phyloP scores from a whole-genome alignment of 2,113 vertebrate genomes.

The Corvus moneduloides region DNA sequence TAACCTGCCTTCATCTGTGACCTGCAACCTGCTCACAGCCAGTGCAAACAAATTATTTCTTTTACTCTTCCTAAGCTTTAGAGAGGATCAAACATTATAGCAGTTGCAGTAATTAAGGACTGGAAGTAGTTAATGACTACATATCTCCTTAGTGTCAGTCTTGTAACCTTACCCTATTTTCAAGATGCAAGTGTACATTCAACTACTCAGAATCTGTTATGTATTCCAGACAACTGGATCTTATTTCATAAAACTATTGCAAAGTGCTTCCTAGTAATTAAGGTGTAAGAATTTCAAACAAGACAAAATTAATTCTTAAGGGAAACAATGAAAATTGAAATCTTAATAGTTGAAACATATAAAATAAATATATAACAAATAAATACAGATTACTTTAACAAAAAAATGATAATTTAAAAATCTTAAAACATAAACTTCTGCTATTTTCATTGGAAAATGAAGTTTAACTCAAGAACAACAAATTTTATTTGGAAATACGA shows the following conservation, averaged over 20 bases:
- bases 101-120: not conserved
- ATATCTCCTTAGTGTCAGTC: not conserved
- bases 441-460: not conserved
- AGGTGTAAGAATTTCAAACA: not conserved
- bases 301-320: not conserved
- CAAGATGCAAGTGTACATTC: not conserved
- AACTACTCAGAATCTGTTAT: not conserved
- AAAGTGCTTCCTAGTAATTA: not conserved
- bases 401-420: not conserved
- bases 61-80: not conserved
- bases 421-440: not conserved
- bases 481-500: not conserved
- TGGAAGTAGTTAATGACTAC: not conserved
- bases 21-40: not conserved
- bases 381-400: not conserved
- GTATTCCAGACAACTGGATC: not conserved
- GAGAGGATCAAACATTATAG: not conserved
- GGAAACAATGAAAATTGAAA: not conserved
- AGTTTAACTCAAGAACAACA: not conserved
- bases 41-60: not conserved
- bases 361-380: not conserved
- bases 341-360: not conserved
- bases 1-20: not conserved
- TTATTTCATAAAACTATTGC: not conserved
- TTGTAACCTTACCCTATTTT: not conserved